phyloP scores from a whole-genome alignment of 2,113 vertebrate genomes.

The Rostratula benghalensis region DNA sequence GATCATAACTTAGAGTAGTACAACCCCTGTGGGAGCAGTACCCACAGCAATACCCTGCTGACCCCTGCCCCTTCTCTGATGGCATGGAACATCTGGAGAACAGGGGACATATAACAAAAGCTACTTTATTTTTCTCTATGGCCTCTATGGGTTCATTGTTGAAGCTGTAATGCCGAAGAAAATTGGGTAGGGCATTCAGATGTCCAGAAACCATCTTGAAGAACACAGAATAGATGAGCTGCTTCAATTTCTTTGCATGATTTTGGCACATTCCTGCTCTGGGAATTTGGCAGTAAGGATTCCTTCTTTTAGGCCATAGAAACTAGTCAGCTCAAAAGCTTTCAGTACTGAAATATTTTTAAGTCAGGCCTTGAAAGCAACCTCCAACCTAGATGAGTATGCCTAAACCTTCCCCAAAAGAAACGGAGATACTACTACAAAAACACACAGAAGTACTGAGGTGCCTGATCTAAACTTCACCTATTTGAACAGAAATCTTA shows the following conservation, averaged over 20 bases:
- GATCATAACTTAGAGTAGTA: background rate
- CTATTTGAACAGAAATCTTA: background rate
- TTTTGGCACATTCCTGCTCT: background rate
- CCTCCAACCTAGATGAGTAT: background rate
- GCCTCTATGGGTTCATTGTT: background rate
- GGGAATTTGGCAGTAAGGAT: background rate
- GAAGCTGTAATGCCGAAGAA: background rate
- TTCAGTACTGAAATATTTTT: background rate
- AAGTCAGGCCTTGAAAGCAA: background rate
- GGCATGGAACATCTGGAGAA: conserved; percentile 47
- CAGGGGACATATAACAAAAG: conserved; percentile 36
- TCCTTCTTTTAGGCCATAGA: background rate
- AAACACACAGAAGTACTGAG: background rate
- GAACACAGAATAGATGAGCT: background rate
- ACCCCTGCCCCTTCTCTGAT: conserved; percentile 23
- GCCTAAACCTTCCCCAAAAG: background rate
- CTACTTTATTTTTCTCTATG: conserved; percentile 17
- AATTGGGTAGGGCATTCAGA: background rate
- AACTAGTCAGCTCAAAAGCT: background rate
- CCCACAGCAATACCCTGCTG: conserved; percentile 28
- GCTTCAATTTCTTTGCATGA: background rate
- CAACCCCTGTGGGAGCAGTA: conserved; percentile 29
- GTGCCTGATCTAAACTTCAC: background rate
- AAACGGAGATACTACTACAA: background rate
- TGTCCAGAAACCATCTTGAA: background rate